These are phyloP conservation scores for Corythaixoides concolor DNA, from an alignment of 2,113 vertebrate genomes.

Conservation along the genomic window DNA sequence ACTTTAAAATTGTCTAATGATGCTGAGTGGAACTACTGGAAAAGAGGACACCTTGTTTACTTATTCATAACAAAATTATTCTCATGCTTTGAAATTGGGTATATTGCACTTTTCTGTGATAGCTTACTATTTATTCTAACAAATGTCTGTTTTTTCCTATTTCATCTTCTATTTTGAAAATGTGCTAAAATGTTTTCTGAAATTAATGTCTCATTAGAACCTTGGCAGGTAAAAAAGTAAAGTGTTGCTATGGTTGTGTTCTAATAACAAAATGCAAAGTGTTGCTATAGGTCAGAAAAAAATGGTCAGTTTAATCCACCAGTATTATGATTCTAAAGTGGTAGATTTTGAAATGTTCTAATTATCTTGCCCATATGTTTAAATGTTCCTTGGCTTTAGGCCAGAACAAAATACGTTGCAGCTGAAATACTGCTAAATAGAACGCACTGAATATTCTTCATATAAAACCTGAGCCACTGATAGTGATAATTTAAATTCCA, in stretches of 20 bases:
- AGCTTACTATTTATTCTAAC: neutral
- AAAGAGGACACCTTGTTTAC: conserved; percentile 26
- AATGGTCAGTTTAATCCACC: neutral
- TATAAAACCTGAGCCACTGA: neutral
- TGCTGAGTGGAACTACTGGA: neutral
- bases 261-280: neutral
- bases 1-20: neutral
- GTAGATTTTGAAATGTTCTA: conserved; percentile 17
- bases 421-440: neutral
- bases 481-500: neutral
- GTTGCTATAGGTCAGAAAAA: conserved; percentile 8
- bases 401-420: conserved; percentile 8
- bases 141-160: neutral
- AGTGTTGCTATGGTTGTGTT: neutral
- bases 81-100: neutral
- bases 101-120: neutral
- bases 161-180: conserved; percentile 12
- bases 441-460: neutral
- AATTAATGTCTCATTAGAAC: conserved; percentile 29
- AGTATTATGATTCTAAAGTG: neutral
- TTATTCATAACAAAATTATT: conserved; percentile 8
- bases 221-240: conserved; percentile 23
- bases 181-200: neutral
- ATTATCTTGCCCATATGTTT: conserved; percentile 41
- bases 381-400: conserved; percentile 7